A percentile compares a stretch with the other conserved stretches of the same genome.
These are phyloP conservation scores for Actias luna DNA, from an alignment of 2,888 invertebrate genomes.

Conservation along the genomic window DNA sequence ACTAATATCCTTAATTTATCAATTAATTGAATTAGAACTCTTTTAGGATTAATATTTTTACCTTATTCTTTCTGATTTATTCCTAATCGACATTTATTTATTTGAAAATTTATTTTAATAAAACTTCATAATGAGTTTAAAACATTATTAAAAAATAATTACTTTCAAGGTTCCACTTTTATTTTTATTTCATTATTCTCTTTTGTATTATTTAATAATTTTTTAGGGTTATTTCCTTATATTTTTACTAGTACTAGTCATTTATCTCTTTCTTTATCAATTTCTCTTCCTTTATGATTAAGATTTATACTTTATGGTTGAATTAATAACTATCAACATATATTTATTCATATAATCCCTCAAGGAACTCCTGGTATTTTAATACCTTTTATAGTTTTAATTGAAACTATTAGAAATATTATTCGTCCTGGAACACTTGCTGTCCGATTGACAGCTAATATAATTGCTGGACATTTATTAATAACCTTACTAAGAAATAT, in stretches of 20 bases:
- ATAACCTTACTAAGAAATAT: slow-evolving; percentile 81
- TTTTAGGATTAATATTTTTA: slow-evolving; percentile 75
- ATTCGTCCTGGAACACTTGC: slow-evolving; percentile 87
- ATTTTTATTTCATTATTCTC: slow-evolving; percentile 82
- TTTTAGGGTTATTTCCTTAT: slow-evolving; percentile 86
- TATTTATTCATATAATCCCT: slow-evolving; percentile 86
- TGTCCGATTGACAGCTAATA: slow-evolving; percentile 88
- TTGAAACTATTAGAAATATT: slow-evolving; percentile 88
- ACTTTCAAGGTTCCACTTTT: slow-evolving; percentile 73
- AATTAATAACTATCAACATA: slow-evolving; percentile 82
- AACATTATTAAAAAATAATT: slow-evolving; percentile 70
- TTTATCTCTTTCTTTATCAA: slow-evolving; percentile 79
- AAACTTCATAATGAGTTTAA: slow-evolving; percentile 82
- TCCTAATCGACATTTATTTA: slow-evolving; percentile 72
- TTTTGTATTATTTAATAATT: slow-evolving; percentile 85
- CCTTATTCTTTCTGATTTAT: slow-evolving; percentile 79
- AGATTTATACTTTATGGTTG: slow-evolving; percentile 85
- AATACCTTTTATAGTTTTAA: slow-evolving; percentile 88
- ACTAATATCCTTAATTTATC: slow-evolving; percentile 75
- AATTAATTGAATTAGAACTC: slow-evolving; percentile 83
- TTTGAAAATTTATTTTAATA: slow-evolving; percentile 72
- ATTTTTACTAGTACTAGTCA: slow-evolving; percentile 87
- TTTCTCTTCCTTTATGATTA: slow-evolving; percentile 84
- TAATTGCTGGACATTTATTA: slow-evolving; percentile 87
- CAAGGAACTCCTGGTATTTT: slow-evolving; percentile 84